Base-by-base conservation (phyloP, 2,888 invertebrate species). In the Sminthurides aquaticus region DNA sequence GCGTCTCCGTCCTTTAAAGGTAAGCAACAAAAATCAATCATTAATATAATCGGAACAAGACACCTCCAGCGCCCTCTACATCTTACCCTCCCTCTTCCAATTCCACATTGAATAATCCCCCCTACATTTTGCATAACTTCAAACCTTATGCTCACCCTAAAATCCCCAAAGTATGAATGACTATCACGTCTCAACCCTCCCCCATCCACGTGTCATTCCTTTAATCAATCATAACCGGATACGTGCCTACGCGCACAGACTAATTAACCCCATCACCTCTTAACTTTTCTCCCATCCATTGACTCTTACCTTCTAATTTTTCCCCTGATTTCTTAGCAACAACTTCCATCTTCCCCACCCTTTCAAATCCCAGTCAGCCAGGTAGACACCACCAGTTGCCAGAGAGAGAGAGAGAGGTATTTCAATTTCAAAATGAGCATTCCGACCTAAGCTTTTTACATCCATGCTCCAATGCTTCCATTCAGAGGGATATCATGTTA, bases 1-100 rank as follows among this genome's bases (percentile, higher is more conserved):
- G 52, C 57, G 60, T 26, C 62, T 49, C 34, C 8, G 57, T 57
- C 60, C 65, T 58, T 48, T 67, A 24, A 65, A 65, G 65, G 67
- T 67, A 49, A 67, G 64, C 28, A 26, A 22, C 3, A 56, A n/a
- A 3, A 58, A 43, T 28, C 28, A n/a, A 34, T 34, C 43, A 11
- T 15, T n/a, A n/a, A n/a, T n/a, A n/a, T n/a, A n/a, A n/a, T n/a
- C n/a, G n/a, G n/a, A n/a, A n/a, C n/a, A n/a, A n/a, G n/a, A n/a
- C n/a, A n/a, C n/a, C n/a, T n/a, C n/a, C n/a, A n/a, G n/a, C n/a
- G n/a, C n/a, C n/a, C n/a, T n/a, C n/a, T n/a, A n/a, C n/a, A n/a
- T n/a, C n/a, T n/a, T n/a, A n/a, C n/a, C n/a, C n/a, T n/a, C n/a
- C n/a, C n/a, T n/a, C n/a, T n/a, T n/a, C n/a, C n/a, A n/a, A n/a